These are phyloP conservation scores for Cynocephalus volans DNA, from an alignment of 2,113 vertebrate genomes.

Conservation along the genomic window DNA sequence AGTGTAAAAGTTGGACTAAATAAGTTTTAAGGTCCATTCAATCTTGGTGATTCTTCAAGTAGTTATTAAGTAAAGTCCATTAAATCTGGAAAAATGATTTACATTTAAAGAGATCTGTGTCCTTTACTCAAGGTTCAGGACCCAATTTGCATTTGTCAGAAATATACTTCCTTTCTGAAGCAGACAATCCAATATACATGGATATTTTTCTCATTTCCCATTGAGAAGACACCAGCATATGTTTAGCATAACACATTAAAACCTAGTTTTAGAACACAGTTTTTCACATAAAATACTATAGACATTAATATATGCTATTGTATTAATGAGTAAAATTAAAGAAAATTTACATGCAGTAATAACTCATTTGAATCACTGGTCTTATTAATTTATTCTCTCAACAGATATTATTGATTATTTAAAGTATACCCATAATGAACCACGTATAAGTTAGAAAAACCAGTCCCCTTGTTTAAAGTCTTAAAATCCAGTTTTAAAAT, in stretches of 20 bases:
- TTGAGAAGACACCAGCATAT: background rate
- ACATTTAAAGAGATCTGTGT: conserved; percentile 7
- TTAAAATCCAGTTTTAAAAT: background rate
- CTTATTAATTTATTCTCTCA: background rate
- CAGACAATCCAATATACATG: background rate
- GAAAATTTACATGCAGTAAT: background rate
- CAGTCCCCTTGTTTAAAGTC: background rate
- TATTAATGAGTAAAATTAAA: background rate
- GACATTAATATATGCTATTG: background rate
- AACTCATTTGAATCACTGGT: background rate
- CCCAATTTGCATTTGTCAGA: conserved; percentile 10
- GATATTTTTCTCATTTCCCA: background rate
- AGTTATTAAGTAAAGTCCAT: background rate
- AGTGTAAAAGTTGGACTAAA: background rate
- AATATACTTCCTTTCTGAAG: background rate
- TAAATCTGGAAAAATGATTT: background rate
- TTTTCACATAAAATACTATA: background rate
- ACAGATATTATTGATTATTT: background rate
- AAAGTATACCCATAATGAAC: background rate
- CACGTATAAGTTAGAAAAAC: background rate
- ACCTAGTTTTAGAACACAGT: background rate
- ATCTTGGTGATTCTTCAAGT: conserved; percentile 3
- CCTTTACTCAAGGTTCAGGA: background rate
- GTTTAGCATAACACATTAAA: background rate
- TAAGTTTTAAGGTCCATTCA: background rate